phyloP scores from a whole-genome alignment of 2,888 invertebrate genomes.

The Limnephilus rhombicus region DNA sequence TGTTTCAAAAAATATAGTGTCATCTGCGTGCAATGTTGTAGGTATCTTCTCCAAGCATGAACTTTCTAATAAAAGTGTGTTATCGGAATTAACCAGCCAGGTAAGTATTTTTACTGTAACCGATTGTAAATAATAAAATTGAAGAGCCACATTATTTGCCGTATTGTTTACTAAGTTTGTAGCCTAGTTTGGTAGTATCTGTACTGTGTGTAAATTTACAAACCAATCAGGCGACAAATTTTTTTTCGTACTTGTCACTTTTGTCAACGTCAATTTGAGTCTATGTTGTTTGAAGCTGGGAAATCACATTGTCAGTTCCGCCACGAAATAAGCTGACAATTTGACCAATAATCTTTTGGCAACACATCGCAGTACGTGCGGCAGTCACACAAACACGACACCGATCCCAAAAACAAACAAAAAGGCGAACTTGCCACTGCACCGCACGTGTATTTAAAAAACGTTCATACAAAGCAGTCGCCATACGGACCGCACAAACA shows the following conservation, averaged over 20 bases:
- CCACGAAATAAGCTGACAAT: not conserved
- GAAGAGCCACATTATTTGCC: too few species aligned
- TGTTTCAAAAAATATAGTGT: too few species aligned
- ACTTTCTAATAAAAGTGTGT: too few species aligned
- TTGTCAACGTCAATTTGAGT: not conserved
- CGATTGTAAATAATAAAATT: too few species aligned
- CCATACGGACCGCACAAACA: conserved; percentile 38
- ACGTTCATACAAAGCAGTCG: conserved; percentile 25
- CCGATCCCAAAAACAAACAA: conserved; percentile 4
- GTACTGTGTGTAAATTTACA: too few species aligned
- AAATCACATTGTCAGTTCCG: not conserved
- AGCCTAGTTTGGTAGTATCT: too few species aligned
- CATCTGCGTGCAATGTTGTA: too few species aligned
- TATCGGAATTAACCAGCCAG: too few species aligned
- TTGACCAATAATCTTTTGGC: conserved; percentile 9
- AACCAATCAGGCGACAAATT: not conserved
- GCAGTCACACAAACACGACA: not conserved
- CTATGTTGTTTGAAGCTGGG: not conserved
- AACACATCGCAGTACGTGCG: conserved; percentile 4
- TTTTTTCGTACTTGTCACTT: not conserved
- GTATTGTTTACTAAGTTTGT: too few species aligned
- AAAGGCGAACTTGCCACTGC: not conserved
- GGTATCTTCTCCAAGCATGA: too few species aligned
- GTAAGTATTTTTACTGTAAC: too few species aligned
- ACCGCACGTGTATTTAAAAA: conserved; percentile 29